phyloP scores from a whole-genome alignment of 1,140 invertebrate species.

The Pseudomyrmex dendroicus region DNA sequence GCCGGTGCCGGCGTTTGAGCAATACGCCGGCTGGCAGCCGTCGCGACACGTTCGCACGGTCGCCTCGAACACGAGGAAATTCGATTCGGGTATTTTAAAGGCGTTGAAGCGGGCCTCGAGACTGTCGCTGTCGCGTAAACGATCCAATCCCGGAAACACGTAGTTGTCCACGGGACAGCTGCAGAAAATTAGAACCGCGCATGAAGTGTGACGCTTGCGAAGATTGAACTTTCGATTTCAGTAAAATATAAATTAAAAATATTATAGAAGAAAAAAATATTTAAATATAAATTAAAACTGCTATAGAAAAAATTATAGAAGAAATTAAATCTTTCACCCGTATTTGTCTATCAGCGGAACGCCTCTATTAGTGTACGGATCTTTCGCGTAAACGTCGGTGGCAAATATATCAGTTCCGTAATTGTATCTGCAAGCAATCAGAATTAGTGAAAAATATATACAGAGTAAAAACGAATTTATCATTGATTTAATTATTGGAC shows the following conservation, averaged over 20 bases:
- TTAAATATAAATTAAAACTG: background rate
- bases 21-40: slow-evolving; percentile 95
- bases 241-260: no score
- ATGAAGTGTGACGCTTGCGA: background rate
- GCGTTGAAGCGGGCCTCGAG: slow-evolving; percentile 96
- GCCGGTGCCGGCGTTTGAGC: slow-evolving; percentile 88
- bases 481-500: background rate
- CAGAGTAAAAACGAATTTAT: no score
- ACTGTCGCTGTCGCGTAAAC: slow-evolving; percentile 93
- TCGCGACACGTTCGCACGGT: slow-evolving; percentile 95
- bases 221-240: no score
- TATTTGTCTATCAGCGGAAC: slow-evolving; percentile 95
- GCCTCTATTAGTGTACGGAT: slow-evolving; percentile 95
- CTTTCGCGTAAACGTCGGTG: slow-evolving; percentile 96
- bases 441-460: no score
- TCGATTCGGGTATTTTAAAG: slow-evolving; percentile 97
- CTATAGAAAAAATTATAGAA: background rate
- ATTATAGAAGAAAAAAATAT: no score
- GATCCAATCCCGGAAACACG: slow-evolving; percentile 95
- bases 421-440: slow-evolving; percentile 87
- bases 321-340: slow-evolving; percentile 86
- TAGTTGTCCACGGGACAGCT: slow-evolving; percentile 96
- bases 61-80: slow-evolving; percentile 96
- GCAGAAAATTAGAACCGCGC: slow-evolving; percentile 51
- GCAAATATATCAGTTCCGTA: slow-evolving; percentile 96